A percentile compares a stretch with the other conserved stretches of the same genome.
phyloP scores from a whole-genome alignment of 2,797 vertebrate species.

The Columba guinea region DNA sequence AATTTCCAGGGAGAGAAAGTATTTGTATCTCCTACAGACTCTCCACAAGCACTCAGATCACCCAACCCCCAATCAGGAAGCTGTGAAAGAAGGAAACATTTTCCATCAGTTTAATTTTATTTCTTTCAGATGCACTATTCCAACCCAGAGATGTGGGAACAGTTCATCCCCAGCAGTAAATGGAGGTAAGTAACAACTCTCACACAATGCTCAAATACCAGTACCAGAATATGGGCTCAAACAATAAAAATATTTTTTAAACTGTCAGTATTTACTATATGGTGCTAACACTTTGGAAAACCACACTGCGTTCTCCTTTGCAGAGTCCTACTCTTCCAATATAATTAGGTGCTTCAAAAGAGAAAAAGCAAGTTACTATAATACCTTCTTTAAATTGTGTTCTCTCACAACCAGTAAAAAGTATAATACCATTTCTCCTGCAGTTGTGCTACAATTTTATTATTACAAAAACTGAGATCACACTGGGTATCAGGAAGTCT shows the following conservation, averaged over 20 bases:
- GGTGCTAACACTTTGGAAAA: background rate
- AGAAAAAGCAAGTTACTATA: background rate
- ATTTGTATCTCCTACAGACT: background rate
- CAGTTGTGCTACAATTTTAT: background rate
- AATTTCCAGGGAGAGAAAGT: background rate
- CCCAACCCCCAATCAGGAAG: background rate
- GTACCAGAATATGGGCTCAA: background rate
- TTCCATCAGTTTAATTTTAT: background rate
- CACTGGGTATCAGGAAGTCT: background rate
- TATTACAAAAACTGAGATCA: background rate
- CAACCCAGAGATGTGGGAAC: background rate
- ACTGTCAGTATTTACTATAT: background rate
- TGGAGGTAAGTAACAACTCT: background rate
- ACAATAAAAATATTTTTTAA: background rate
- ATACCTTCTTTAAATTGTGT: background rate
- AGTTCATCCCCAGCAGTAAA: background rate
- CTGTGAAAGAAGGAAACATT: background rate
- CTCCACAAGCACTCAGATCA: background rate
- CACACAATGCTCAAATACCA: background rate
- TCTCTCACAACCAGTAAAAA: background rate
- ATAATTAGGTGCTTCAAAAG: background rate
- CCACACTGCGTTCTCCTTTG: background rate
- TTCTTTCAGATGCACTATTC: background rate
- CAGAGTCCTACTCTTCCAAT: background rate
- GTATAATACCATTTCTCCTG: background rate